These are phyloP conservation scores for Globicephala melas DNA, from an alignment of 2,113 vertebrate species.

Conservation along the genomic window DNA sequence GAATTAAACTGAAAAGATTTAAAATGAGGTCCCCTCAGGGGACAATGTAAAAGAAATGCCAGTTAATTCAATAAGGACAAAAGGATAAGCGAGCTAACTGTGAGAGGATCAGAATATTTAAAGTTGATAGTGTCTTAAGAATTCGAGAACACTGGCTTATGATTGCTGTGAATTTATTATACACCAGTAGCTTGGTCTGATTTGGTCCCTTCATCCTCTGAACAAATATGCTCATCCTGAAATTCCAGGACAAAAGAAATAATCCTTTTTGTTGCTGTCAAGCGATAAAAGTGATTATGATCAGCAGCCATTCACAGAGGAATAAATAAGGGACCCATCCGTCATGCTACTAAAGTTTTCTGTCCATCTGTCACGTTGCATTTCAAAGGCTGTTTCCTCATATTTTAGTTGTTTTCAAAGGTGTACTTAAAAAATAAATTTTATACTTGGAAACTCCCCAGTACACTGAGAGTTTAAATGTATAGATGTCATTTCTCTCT, in stretches of 20 bases:
- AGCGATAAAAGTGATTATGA: constrained; percentile 74
- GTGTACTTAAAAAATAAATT: constrained; percentile 44
- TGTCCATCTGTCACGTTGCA: constrained; percentile 62
- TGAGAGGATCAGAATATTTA: constrained; percentile 80
- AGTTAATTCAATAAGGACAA: constrained; percentile 82
- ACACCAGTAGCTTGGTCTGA: constrained; percentile 68
- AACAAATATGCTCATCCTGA: constrained; percentile 75
- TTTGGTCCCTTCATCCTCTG: constrained; percentile 68
- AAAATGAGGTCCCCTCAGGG: constrained; percentile 77
- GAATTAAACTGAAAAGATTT: constrained; percentile 83
- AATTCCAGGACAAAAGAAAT: constrained; percentile 77
- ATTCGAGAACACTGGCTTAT: constrained; percentile 77
- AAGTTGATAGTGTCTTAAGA: constrained; percentile 78
- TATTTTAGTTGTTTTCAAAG: constrained; percentile 52
- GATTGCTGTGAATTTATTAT: constrained; percentile 79
- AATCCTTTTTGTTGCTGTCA: constrained; percentile 69
- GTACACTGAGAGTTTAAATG: neutral
- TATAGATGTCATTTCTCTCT: constrained; percentile 31
- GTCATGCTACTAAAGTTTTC: constrained; percentile 57
- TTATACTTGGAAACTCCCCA: constrained; percentile 14
- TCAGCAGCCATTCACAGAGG: constrained; percentile 75
- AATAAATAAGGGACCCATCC: constrained; percentile 68
- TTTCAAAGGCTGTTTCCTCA: constrained; percentile 63
- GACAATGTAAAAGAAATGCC: constrained; percentile 77
- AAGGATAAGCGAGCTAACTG: constrained; percentile 78